Evolutionary conservation across 2,888 invertebrate species (phyloP).

Genomic region (Oxystoma pomonae): DNA sequence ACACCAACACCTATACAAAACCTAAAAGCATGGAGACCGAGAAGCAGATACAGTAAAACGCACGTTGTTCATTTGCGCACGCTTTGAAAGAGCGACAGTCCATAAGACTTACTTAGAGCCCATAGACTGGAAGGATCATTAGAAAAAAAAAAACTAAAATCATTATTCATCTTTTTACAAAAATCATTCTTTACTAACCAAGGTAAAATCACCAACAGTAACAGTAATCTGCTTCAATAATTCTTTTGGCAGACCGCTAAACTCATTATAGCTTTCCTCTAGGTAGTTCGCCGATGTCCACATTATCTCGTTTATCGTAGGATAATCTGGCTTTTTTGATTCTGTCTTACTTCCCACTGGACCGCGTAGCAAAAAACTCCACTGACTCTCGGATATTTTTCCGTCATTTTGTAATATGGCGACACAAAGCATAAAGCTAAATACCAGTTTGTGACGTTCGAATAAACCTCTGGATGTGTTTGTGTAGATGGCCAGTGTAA

Average conservation of each 20-base stretch:
- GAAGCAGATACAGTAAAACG: too few species aligned
- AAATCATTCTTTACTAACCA: slow-evolving; percentile 46
- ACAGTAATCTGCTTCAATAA: slow-evolving; percentile 55
- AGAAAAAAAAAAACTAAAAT: not conserved
- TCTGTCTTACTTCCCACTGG: slow-evolving; percentile 45
- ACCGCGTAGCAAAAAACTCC: slow-evolving; percentile 77
- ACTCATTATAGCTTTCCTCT: slow-evolving; percentile 53
- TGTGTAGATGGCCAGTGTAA: slow-evolving; percentile 76
- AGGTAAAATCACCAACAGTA: slow-evolving; percentile 56
- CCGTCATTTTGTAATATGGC: slow-evolving; percentile 67
- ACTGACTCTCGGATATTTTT: slow-evolving; percentile 59
- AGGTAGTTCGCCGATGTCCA: slow-evolving; percentile 69
- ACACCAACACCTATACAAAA: too few species aligned
- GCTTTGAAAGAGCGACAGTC: too few species aligned
- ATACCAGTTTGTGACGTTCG: slow-evolving; percentile 86
- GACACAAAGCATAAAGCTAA: slow-evolving; percentile 77
- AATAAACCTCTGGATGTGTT: slow-evolving; percentile 89
- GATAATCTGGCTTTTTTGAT: slow-evolving; percentile 36
- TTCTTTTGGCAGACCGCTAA: slow-evolving; percentile 54
- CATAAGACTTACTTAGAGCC: too few species aligned
- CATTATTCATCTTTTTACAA: not conserved
- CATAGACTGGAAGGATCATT: too few species aligned
- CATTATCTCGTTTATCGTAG: slow-evolving; percentile 59
- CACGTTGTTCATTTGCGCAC: too few species aligned
- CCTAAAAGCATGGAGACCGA: too few species aligned